Percentiles rank a stretch among this genome's conserved stretches.
Conservation (phyloP, 2,113 vertebrate species). For the Podilymbus podiceps region DNA sequence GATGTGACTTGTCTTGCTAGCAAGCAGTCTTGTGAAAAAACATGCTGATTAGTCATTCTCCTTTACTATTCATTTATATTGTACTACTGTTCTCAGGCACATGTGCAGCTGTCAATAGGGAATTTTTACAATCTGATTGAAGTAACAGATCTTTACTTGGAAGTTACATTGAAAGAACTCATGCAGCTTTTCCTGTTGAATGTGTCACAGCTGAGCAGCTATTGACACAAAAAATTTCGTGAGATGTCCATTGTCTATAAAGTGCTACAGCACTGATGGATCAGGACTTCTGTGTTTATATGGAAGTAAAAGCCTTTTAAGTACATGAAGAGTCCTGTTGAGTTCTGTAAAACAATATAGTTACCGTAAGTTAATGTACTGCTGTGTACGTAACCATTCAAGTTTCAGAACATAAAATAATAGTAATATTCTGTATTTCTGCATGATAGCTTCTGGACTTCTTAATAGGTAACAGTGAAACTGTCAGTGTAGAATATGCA, state of each 20-base stretch:
- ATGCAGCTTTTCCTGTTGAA: background rate
- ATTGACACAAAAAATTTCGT: background rate
- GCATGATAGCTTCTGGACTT: background rate
- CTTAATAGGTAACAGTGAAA: background rate
- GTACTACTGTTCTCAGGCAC: background rate
- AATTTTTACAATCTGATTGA: background rate
- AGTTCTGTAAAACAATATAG: background rate
- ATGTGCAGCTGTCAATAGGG: background rate
- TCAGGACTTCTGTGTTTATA: background rate
- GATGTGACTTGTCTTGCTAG: background rate
- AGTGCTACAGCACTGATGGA: background rate
- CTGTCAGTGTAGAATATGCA: background rate
- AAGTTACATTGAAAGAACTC: background rate
- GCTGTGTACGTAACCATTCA: background rate
- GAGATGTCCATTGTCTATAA: background rate
- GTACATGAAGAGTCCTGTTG: background rate
- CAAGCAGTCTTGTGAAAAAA: background rate
- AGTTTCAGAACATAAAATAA: background rate
- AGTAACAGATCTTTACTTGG: background rate
- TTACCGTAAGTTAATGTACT: background rate
- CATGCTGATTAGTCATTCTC: background rate
- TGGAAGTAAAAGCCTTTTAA: background rate
- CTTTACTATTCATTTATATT: background rate
- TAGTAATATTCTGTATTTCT: background rate
- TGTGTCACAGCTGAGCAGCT: background rate